These are phyloP conservation scores for Hiodon tergisus DNA, from an alignment of 2,113 vertebrate genomes.

Conservation along the genomic window DNA sequence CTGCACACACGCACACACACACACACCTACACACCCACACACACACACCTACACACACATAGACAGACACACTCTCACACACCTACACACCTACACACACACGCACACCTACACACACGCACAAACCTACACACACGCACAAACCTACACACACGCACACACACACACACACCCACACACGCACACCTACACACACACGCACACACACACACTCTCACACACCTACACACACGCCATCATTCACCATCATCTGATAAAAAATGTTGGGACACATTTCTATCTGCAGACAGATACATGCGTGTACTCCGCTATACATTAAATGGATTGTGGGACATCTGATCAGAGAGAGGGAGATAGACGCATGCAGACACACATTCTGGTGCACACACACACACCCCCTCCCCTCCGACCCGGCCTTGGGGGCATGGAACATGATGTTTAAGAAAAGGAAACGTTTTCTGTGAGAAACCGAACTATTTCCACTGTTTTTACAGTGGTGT, in stretches of 20 bases:
- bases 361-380: background rate
- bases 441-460: constrained; percentile 71
- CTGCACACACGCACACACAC: constrained; percentile 25
- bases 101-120: constrained; percentile 3
- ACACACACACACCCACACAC: too few relatives aligned
- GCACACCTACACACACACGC: too few relatives aligned
- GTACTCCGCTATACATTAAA: too few relatives aligned
- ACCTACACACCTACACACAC: background rate
- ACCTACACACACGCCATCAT: background rate
- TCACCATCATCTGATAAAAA: background rate
- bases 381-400: background rate
- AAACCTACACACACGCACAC: background rate
- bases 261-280: too few relatives aligned
- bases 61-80: too few relatives aligned
- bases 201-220: background rate
- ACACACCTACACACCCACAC: too few relatives aligned
- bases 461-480: constrained; percentile 84
- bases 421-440: constrained; percentile 1
- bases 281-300: too few relatives aligned
- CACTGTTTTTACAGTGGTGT: constrained; percentile 84
- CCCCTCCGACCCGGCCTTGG: background rate
- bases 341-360: background rate
- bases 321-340: too few relatives aligned
- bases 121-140: constrained; percentile 27
- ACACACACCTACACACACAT: constrained; percentile 13